These are phyloP conservation scores for Drosophila littoralis DNA, from an alignment of 1,140 invertebrate species.

Conservation along the genomic window DNA sequence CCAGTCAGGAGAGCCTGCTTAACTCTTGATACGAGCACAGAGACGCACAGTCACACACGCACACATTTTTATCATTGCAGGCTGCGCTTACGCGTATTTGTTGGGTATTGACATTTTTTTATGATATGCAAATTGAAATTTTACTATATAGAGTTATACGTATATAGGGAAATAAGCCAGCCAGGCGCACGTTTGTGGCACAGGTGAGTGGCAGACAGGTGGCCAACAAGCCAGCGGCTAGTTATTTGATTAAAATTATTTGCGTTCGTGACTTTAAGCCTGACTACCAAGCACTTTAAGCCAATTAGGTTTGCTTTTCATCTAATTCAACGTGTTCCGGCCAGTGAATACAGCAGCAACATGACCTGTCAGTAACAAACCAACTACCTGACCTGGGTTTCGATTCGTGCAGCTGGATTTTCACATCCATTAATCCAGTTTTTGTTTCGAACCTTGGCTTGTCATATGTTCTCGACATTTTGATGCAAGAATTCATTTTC, in stretches of 20 bases:
- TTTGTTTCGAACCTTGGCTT: too few relatives aligned
- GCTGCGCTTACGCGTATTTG: slow-evolving; percentile 61
- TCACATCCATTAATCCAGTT: too few relatives aligned
- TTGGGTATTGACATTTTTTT: slow-evolving; percentile 76
- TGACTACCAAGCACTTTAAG: slow-evolving; percentile 29
- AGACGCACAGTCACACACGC: slow-evolving; percentile 3
- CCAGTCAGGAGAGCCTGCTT: slow-evolving; percentile 39
- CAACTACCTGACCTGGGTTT: not conserved
- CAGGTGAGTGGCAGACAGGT: slow-evolving; percentile 33
- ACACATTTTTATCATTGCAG: slow-evolving; percentile 40
- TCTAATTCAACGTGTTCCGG: slow-evolving; percentile 7
- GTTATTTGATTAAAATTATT: slow-evolving; percentile 77
- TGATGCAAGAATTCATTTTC: too few relatives aligned
- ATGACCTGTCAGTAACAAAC: not conserved
- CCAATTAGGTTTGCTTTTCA: slow-evolving; percentile 35
- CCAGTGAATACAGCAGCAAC: not conserved
- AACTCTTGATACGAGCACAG: slow-evolving; percentile 53
- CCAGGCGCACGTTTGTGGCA: slow-evolving; percentile 26
- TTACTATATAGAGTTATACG: slow-evolving; percentile 53
- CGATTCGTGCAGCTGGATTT: too few relatives aligned
- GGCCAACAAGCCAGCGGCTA: slow-evolving; percentile 53
- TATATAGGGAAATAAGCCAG: slow-evolving; percentile 46
- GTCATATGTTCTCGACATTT: too few relatives aligned
- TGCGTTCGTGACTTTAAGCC: slow-evolving; percentile 36
- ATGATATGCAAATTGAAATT: slow-evolving; percentile 82